phyloP scores from a whole-genome alignment of 2,113 vertebrate genomes.

The Echinops telfairi region DNA sequence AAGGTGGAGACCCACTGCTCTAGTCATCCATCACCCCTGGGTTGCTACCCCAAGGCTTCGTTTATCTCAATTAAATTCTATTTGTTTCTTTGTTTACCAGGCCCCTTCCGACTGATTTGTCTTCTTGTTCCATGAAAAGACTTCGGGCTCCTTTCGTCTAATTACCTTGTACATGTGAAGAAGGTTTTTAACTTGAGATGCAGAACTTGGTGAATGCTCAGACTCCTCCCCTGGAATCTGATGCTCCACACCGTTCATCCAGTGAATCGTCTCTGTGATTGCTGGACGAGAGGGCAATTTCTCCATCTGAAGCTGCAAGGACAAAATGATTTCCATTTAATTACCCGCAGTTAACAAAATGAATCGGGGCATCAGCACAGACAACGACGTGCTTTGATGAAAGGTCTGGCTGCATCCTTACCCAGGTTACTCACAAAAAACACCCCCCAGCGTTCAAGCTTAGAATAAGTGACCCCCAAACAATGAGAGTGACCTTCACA shows the following conservation, averaged over 20 bases:
- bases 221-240: constrained; percentile 73
- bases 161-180: constrained; percentile 92
- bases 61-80: neutral
- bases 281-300: constrained; percentile 90
- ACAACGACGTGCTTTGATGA: constrained; percentile 76
- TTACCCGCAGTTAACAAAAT: constrained; percentile 67
- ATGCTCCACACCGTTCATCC: constrained; percentile 87
- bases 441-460: constrained; percentile 52
- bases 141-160: neutral
- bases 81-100: neutral
- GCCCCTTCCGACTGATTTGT: neutral
- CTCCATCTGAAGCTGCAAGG: constrained; percentile 91
- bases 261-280: constrained; percentile 89
- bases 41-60: neutral
- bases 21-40: neutral
- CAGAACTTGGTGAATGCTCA: constrained; percentile 11
- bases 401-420: constrained; percentile 79
- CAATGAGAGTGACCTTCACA: constrained; percentile 69
- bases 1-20: neutral
- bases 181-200: constrained; percentile 81
- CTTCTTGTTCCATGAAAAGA: constrained; percentile 25
- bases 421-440: constrained; percentile 68
- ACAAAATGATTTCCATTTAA: constrained; percentile 78
- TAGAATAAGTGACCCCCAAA: constrained; percentile 65
- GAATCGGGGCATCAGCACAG: constrained; percentile 67